Evolutionary conservation across 2,888 invertebrate species (phyloP).

Genomic region (Sthenelais limicola): DNA sequence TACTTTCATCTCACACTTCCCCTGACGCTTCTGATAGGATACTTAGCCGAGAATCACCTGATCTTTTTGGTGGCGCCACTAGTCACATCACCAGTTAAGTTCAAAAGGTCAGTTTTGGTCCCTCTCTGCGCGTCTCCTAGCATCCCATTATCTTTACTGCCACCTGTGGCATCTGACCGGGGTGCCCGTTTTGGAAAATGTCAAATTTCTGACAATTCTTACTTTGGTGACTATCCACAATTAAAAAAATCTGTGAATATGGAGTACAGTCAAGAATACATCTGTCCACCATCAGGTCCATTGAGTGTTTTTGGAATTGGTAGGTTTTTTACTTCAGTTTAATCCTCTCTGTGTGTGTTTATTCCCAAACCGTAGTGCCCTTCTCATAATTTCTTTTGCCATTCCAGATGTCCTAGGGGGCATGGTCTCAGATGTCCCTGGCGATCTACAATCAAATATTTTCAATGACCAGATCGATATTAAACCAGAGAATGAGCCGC

Average conservation of each 20-base stretch:
- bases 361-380: no score
- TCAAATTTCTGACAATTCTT: no score
- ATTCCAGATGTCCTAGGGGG: constrained; percentile 38
- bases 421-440: not conserved
- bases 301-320: no score
- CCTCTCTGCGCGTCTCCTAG: no score
- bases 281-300: not conserved
- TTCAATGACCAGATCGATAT: constrained; percentile 54
- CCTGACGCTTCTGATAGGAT: not conserved
- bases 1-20: not conserved
- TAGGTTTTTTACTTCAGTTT: no score
- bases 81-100: constrained; percentile 25
- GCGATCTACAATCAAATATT: constrained; percentile 45
- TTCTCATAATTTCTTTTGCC: not conserved
- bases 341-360: no score
- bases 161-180: no score
- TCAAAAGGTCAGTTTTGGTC: no score
- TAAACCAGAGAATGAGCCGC: constrained; percentile 51
- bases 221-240: not conserved
- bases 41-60: constrained; percentile 5
- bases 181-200: no score
- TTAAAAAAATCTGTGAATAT: not conserved
- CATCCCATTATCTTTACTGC: no score
- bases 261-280: not conserved
- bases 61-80: no score